A percentile compares a stretch with the other conserved stretches of the same genome.
Evolutionary conservation across 1,140 invertebrate genomes (phyloP).

Genomic region (Ruditapes philippinarum): DNA sequence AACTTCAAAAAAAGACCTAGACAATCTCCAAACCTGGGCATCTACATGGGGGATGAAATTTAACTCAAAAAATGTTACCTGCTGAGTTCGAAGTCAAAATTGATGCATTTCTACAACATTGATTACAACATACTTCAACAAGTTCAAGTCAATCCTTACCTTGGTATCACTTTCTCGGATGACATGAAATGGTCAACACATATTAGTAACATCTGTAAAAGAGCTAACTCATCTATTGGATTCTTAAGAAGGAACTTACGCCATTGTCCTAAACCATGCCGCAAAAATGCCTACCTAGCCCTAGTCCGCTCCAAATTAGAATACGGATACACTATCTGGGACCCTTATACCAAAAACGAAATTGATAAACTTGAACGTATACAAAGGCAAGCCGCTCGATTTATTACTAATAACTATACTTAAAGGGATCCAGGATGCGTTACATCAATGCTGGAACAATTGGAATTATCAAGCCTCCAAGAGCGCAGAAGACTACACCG

Average conservation of each 20-base stretch:
- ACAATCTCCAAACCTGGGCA: conserved; percentile 46
- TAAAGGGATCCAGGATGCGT: background rate
- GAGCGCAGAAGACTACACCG: background rate
- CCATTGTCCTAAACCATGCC: conserved; percentile 30
- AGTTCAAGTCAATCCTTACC: conserved; percentile 59
- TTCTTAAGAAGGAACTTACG: conserved; percentile 53
- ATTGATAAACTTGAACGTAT: conserved; percentile 48
- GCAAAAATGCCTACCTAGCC: conserved; percentile 41
- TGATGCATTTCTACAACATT: conserved; percentile 12
- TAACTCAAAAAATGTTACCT: conserved; percentile 64
- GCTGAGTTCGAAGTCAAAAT: background rate
- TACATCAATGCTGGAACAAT: background rate
- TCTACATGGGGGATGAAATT: conserved; percentile 58
- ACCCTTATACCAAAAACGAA: conserved; percentile 41
- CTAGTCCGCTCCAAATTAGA: conserved; percentile 45
- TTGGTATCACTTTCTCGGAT: conserved; percentile 19
- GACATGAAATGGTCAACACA: conserved; percentile 47
- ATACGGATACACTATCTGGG: conserved; percentile 39
- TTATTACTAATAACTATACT: conserved; percentile 43
- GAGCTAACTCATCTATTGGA: conserved; percentile 61
- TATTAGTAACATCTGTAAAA: conserved; percentile 57
- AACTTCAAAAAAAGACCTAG: conserved; percentile 54
- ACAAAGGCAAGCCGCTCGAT: conserved; percentile 20
- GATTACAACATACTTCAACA: conserved; percentile 44
- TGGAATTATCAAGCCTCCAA: background rate